phyloP scores from a whole-genome alignment of 2,888 invertebrate species.

The Neoscelio sp. region DNA sequence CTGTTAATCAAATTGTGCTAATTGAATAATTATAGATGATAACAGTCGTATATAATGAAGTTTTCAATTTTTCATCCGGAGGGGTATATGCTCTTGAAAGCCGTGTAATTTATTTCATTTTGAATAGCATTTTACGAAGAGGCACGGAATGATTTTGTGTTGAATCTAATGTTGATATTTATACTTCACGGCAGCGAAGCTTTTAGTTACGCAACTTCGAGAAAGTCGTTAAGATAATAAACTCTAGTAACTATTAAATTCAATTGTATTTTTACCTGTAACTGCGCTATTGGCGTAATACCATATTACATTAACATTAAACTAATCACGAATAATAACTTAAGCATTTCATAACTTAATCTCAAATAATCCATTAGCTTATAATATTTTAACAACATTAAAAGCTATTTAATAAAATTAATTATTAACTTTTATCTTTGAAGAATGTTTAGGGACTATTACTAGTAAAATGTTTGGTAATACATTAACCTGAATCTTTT shows the following conservation, averaged over 20 bases:
- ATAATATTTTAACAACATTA: too few species aligned
- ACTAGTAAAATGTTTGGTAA: too few species aligned
- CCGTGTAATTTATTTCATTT: conserved; percentile 4
- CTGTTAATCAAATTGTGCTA: conserved; percentile 11
- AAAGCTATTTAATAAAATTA: too few species aligned
- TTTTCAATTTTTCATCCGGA: neutral
- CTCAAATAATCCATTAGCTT: too few species aligned
- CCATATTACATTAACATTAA: too few species aligned
- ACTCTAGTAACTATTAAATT: neutral
- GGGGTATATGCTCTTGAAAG: neutral
- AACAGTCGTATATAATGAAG: neutral
- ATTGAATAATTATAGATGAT: conserved; percentile 15
- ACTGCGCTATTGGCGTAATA: too few species aligned
- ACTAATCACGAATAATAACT: too few species aligned
- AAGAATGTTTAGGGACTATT: too few species aligned
- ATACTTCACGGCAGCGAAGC: neutral
- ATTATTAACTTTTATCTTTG: too few species aligned
- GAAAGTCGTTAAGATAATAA: neutral
- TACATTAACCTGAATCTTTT: too few species aligned
- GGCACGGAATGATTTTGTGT: neutral
- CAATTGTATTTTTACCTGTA: too few species aligned
- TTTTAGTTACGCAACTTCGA: neutral
- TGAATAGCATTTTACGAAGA: neutral
- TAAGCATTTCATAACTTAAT: too few species aligned
- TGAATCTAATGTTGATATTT: neutral